Evolutionary conservation across 1,140 invertebrate genomes (phyloP).

Genomic region (Carcinoscorpius rotundicauda): DNA sequence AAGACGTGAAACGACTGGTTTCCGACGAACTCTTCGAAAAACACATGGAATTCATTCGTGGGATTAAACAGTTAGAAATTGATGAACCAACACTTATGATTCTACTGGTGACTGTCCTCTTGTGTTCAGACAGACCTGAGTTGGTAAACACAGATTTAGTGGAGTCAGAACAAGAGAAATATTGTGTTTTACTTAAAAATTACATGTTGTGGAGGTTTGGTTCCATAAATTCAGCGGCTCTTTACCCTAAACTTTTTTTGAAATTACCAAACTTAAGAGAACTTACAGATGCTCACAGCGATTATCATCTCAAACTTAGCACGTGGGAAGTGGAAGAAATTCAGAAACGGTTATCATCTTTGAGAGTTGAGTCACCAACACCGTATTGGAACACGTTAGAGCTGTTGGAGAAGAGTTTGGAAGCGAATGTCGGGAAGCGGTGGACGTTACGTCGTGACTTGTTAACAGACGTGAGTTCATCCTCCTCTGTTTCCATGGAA

Average conservation of each 20-base stretch:
- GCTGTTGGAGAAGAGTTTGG: neutral
- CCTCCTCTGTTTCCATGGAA: constrained; percentile 15
- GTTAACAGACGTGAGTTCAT: constrained; percentile 4
- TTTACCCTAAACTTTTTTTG: constrained; percentile 41
- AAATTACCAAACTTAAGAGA: constrained; percentile 41
- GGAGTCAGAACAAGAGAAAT: constrained; percentile 37
- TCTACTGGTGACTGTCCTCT: constrained; percentile 39
- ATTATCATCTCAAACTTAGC: constrained; percentile 33
- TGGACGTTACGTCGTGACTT: constrained; percentile 16
- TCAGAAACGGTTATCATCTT: constrained; percentile 27
- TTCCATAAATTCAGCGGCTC: constrained; percentile 26
- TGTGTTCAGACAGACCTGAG: constrained; percentile 38
- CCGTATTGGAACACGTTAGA: neutral
- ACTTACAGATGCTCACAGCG: constrained; percentile 41
- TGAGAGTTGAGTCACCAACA: constrained; percentile 24
- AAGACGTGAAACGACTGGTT: constrained; percentile 29
- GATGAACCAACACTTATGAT: constrained; percentile 41
- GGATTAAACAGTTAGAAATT: constrained; percentile 33
- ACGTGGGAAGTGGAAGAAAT: constrained; percentile 27
- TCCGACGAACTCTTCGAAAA: constrained; percentile 36
- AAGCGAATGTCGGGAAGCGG: neutral
- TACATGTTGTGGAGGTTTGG: constrained; percentile 40
- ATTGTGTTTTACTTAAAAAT: constrained; percentile 36
- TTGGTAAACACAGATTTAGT: constrained; percentile 31
- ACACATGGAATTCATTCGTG: constrained; percentile 38